These are phyloP conservation scores for Drosophila nasuta DNA, from an alignment of 1,140 invertebrate species.

Conservation along the genomic window DNA sequence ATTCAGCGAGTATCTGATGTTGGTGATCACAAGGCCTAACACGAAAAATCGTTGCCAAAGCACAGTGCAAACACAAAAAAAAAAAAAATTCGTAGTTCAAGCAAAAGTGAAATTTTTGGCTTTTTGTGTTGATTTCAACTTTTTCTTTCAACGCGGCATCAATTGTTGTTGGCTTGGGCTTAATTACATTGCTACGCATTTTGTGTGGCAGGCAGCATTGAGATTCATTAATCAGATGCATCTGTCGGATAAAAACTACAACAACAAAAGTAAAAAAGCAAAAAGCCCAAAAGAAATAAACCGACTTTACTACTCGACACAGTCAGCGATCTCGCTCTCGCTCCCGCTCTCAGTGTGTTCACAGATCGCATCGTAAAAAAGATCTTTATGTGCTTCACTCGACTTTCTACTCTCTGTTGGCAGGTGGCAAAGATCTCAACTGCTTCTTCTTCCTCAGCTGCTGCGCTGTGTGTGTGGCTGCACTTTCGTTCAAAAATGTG, in stretches of 20 bases:
- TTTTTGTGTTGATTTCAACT: conserved; percentile 44
- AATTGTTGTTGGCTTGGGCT: conserved; percentile 51
- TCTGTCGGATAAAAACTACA: conserved; percentile 68
- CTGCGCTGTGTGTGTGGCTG: not conserved
- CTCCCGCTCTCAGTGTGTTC: conserved; percentile 11
- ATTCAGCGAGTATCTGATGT: conserved; percentile 10
- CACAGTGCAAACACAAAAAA: not conserved
- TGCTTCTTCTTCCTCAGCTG: not conserved
- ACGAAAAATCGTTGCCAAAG: conserved; percentile 10
- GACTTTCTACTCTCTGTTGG: conserved; percentile 38
- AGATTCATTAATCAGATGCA: conserved; percentile 83
- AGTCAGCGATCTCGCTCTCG: conserved; percentile 14
- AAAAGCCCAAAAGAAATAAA: not conserved
- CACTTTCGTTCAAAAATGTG: conserved; percentile 6
- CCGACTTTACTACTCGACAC: conserved; percentile 41
- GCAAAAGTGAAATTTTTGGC: conserved; percentile 75
- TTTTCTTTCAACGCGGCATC: conserved; percentile 36
- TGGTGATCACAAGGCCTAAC: conserved; percentile 27
- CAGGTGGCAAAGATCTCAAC: conserved; percentile 12
- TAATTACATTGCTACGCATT: conserved; percentile 77
- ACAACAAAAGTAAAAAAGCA: conserved; percentile 12
- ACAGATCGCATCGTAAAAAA: conserved; percentile 41
- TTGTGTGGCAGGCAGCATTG: conserved; percentile 62
- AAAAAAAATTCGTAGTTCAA: conserved; percentile 7
- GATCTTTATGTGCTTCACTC: conserved; percentile 6